Percentiles rank a stretch among this genome's conserved stretches.
Evolutionary conservation across 2,797 vertebrate species (phyloP).

Genomic region (Telmatherina bonti): DNA sequence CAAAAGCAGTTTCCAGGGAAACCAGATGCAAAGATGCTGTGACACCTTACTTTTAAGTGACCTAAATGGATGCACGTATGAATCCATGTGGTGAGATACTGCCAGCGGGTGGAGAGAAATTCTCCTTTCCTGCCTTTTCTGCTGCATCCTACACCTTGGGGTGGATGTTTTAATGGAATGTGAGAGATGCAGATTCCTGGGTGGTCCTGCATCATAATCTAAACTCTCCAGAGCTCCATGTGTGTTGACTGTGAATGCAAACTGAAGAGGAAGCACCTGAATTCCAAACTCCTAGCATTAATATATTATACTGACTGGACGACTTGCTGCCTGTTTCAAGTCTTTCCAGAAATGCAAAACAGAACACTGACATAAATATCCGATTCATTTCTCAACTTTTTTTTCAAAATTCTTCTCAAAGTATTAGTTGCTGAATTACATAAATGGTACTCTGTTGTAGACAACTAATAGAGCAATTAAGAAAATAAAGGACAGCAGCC

Average conservation of each 20-base stretch:
- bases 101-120: conserved; percentile 21
- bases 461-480: conserved; percentile 10
- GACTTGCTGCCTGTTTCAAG: neutral
- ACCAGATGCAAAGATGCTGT: conserved; percentile 23
- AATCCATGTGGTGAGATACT: conserved; percentile 41
- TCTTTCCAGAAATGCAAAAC: too few species aligned
- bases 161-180: conserved; percentile 69
- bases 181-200: conserved; percentile 52
- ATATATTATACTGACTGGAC: conserved; percentile 22
- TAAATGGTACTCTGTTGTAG: neutral
- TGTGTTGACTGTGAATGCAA: conserved; percentile 62
- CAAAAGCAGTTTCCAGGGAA: conserved; percentile 44
- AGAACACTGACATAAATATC: too few species aligned
- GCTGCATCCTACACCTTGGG: conserved; percentile 41
- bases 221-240: conserved; percentile 52
- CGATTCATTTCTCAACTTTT: too few species aligned
- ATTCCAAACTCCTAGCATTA: conserved; percentile 36
- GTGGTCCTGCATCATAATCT: conserved; percentile 68
- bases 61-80: conserved; percentile 39
- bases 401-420: neutral
- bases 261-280: conserved; percentile 32
- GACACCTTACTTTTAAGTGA: conserved; percentile 26
- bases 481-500: neutral
- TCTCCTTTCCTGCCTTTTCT: conserved; percentile 43
- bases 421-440: neutral